Evolutionary conservation across 2,888 invertebrate genomes (phyloP).

Genomic region (Scaptomyza polygonia): DNA sequence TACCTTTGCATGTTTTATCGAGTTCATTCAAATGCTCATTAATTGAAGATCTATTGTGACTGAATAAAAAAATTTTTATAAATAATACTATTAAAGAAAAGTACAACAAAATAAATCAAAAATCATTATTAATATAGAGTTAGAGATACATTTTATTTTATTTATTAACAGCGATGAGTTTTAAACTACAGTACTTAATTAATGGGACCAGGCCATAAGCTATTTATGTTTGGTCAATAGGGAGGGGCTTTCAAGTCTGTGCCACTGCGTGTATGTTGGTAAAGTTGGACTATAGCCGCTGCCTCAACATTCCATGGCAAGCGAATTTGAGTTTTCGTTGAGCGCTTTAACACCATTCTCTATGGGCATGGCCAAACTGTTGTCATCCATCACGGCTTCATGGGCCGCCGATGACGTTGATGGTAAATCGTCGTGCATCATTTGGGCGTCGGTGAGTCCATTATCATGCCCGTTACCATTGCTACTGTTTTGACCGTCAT

Average conservation of each 20-base stretch:
- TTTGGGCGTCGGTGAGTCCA: constrained; percentile 65
- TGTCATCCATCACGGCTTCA: constrained; percentile 81
- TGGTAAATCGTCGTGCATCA: constrained; percentile 56
- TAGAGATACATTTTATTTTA: constrained; percentile 56
- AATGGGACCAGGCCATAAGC: constrained; percentile 39
- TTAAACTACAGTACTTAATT: constrained; percentile 72
- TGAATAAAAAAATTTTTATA: background rate
- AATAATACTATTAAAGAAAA: too few relatives aligned
- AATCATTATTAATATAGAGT: background rate
- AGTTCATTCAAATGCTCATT: background rate
- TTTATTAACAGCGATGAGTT: constrained; percentile 51
- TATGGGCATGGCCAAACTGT: constrained; percentile 82
- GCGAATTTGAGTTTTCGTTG: constrained; percentile 84
- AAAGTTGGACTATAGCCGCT: background rate
- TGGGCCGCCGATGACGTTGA: constrained; percentile 64
- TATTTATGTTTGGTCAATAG: constrained; percentile 8
- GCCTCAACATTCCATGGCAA: constrained; percentile 84
- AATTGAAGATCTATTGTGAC: background rate
- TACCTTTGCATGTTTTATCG: background rate
- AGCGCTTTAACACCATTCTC: constrained; percentile 81
- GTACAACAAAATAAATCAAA: too few relatives aligned
- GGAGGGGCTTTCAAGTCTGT: constrained; percentile 29
- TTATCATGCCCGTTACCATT: constrained; percentile 66
- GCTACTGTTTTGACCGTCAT: constrained; percentile 86
- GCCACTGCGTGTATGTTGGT: constrained; percentile 12